Base-by-base conservation (phyloP, 2,113 vertebrate genomes). In the Scomber colias region DNA sequence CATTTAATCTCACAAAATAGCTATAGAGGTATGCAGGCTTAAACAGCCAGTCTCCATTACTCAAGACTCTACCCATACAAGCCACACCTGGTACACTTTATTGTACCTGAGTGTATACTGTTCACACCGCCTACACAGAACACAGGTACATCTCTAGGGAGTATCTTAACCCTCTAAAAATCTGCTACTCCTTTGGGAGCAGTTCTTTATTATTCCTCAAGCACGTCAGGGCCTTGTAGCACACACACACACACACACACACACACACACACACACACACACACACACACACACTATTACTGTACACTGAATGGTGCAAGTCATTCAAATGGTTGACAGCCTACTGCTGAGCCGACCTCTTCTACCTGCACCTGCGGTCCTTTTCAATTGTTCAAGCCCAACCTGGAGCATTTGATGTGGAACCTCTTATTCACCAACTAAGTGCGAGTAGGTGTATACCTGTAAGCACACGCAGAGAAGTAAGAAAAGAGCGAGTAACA, bases 101-200 rank as follows among this genome's bases (percentile, higher is more conserved):
- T 87, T 85, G 70, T 91, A 15, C 53, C 57, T 11, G 31, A 55
- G 49, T 55, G 62, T 62, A 35, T 60, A 71, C 50, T 10, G 65
- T 72, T 92, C 75, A 90, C 83, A 81, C 88, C 83, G 83, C 21
- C 64, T 17, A 73, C 77, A 77, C 66, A 90, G 84, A 85, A 54
- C 75, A 78, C 63, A 78, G 64, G 69, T 62, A 65, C 72, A 77
- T 83, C 83, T 84, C 81, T 1, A 57, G 84, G 86, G 88, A 87
- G 84, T 73, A 89, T 91, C 77, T 71, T 77, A 85, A 85, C 62
- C 77, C 75, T 82, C 4, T 0, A 89, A 71, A 63, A 90, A 84
- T 83, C 77, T 76, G 63, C 82, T 71, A 72, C 82, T 87, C 81
- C 77, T 83, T 50, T 53, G 50, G 51, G 64, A 75, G 64, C 31